Evolutionary conservation across 1,140 invertebrate species (phyloP).

Genomic region (Sminthurides bifidus): DNA sequence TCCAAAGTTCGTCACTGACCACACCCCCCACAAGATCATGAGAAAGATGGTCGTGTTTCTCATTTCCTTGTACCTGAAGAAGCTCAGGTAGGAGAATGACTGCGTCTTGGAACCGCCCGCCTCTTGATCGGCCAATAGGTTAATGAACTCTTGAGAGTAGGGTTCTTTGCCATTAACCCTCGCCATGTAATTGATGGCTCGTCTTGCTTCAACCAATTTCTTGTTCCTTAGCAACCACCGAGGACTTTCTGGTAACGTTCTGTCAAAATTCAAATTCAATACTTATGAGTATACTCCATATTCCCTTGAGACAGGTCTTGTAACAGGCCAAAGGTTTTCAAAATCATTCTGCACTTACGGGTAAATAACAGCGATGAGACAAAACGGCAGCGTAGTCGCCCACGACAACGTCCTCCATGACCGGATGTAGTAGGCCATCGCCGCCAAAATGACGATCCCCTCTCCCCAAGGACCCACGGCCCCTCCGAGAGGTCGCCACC

Average conservation of each 20-base stretch:
- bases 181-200: constrained; percentile 23
- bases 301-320: too few relatives aligned
- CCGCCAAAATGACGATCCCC: constrained; percentile 15
- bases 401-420: constrained; percentile 7
- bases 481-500: constrained; percentile 7
- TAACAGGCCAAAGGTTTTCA: too few relatives aligned
- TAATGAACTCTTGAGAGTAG: not conserved
- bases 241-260: constrained; percentile 26
- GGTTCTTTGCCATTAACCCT: constrained; percentile 15
- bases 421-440: constrained; percentile 12
- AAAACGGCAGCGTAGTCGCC: constrained; percentile 11
- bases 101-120: not conserved
- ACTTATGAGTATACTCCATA: not conserved
- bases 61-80: constrained; percentile 13
- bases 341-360: constrained; percentile 7
- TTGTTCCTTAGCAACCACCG: constrained; percentile 25
- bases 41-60: constrained; percentile 10
- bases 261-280: constrained; percentile 5
- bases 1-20: constrained; percentile 21
- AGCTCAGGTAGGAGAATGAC: constrained; percentile 20
- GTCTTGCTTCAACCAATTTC: constrained; percentile 16
- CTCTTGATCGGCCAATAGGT: constrained; percentile 12
- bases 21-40: constrained; percentile 17
- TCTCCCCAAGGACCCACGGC: constrained; percentile 15
- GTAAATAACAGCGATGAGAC: constrained; percentile 3